Evolutionary conservation across 2,888 invertebrate species (phyloP).

Genomic region (Cynaeus angustus): DNA sequence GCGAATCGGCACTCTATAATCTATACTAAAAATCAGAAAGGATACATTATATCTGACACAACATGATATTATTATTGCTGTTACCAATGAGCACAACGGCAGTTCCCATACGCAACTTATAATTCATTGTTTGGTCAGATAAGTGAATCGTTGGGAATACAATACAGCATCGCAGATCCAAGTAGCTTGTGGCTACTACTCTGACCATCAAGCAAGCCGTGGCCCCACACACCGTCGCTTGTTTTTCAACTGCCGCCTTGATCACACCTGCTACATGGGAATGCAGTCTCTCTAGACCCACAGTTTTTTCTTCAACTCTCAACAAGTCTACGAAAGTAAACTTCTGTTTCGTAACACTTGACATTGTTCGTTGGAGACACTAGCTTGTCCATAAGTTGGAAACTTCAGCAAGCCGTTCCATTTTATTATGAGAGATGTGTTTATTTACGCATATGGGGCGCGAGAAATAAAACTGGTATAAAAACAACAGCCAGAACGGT

Average conservation of each 20-base stretch:
- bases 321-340: slow-evolving; percentile 34
- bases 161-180: slow-evolving; percentile 44
- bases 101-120: slow-evolving; percentile 48
- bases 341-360: slow-evolving; percentile 34
- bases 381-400: slow-evolving; percentile 14
- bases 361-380: slow-evolving; percentile 24
- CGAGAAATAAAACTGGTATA: slow-evolving; percentile 15
- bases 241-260: slow-evolving; percentile 51
- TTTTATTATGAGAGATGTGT: slow-evolving; percentile 19
- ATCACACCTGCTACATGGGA: slow-evolving; percentile 60
- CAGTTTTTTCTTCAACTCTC: slow-evolving; percentile 38
- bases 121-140: slow-evolving; percentile 50
- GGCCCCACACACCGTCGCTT: slow-evolving; percentile 56
- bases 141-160: slow-evolving; percentile 46
- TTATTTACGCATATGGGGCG: slow-evolving; percentile 28
- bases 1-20: slow-evolving; percentile 38
- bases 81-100: slow-evolving; percentile 42
- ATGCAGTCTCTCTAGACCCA: slow-evolving; percentile 53
- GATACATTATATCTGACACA: slow-evolving; percentile 46
- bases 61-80: slow-evolving; percentile 44
- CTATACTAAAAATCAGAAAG: slow-evolving; percentile 42
- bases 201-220: slow-evolving; percentile 48
- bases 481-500: slow-evolving; percentile 28
- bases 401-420: neutral
- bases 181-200: slow-evolving; percentile 54